Evolutionary conservation across 2,888 invertebrate species (phyloP).

Genomic region (Lasioglossum pauxillum): DNA sequence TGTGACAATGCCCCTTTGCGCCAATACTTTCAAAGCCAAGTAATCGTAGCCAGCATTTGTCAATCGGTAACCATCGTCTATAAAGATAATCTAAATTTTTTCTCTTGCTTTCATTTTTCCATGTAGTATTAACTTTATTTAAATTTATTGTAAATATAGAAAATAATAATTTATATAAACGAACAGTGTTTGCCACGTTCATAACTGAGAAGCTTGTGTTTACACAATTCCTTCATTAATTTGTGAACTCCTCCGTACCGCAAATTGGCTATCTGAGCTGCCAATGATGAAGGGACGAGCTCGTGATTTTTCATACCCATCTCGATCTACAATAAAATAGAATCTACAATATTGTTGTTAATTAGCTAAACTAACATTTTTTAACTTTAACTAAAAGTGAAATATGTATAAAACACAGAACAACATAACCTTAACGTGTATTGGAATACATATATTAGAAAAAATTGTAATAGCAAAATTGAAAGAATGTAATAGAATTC

Average conservation of each 20-base stretch:
- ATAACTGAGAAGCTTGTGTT: conserved; percentile 95
- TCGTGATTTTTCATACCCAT: conserved; percentile 99
- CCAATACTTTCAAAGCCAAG: conserved; percentile 95
- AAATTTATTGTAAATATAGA: background rate
- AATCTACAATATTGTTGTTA: background rate
- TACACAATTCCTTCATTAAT: conserved; percentile 94
- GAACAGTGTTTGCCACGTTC: conserved; percentile 97
- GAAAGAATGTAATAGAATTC: too few species aligned
- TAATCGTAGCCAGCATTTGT: conserved; percentile 99
- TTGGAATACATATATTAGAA: background rate
- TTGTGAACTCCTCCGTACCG: conserved; percentile 97
- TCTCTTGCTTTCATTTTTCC: background rate
- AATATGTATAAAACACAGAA: background rate
- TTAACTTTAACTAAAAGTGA: background rate
- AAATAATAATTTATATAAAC: conserved; percentile 86
- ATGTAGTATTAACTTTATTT: background rate
- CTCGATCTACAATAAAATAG: conserved; percentile 91
- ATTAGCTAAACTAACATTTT: background rate
- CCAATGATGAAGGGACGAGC: conserved; percentile 94
- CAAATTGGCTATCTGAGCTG: conserved; percentile 96
- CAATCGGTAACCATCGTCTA: conserved; percentile 97
- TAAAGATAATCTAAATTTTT: conserved; percentile 15
- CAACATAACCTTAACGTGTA: background rate
- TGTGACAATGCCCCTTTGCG: conserved; percentile 90
- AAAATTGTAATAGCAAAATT: background rate